Base-by-base conservation (phyloP, 2,888 invertebrate genomes). In the Scaptomyza tumidula region DNA sequence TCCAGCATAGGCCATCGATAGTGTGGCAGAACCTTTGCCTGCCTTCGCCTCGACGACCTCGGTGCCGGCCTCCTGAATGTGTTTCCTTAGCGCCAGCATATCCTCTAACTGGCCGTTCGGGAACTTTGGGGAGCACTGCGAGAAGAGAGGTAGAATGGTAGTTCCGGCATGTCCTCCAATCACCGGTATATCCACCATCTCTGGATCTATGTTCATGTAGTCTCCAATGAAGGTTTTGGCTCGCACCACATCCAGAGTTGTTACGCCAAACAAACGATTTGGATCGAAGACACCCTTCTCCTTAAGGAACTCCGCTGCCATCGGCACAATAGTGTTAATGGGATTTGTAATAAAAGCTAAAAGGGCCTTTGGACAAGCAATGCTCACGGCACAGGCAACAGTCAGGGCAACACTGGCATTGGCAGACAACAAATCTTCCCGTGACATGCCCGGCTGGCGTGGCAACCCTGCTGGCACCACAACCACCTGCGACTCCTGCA, bases 61-160 rank as follows among this genome's bases (percentile, higher is more conserved):
- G 33, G 98, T 98, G 56, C 99, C 99, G 59, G 99, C 99, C 91
- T 98, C 97, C 93, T 98, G 98, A 85, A 99, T 98, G 90, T 98
- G 95, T 80, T 94, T 94, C 0, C 44, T 53, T 24, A 63, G 16
- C 97, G 97, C 9, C 55, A 99, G 93, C 3, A 95, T 95, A 79
- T 95, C 94, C 56, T 98, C 94, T 91, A 97, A 94, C 91, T 97
- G 94, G 62, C 94, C 95, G 80, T 95, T 94, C 13, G 94, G 94
- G 90, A 98, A 96, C 0, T 94, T 90, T 0, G 99, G 99, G 41
- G 94, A 94, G 78, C 95, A 94, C 93, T 98, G 98, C 10, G 98
- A 98, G 74, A 99, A 95, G 62, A 99, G 88, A 0, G 99, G 99
- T 89, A 99, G 96, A 91, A 99, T 99, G 78, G 99, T 99, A 63